Evolutionary conservation across 2,888 invertebrate genomes (phyloP), one percentile per base, ranked within the genome.

Genomic region (Urechis unicinctus): DNA sequence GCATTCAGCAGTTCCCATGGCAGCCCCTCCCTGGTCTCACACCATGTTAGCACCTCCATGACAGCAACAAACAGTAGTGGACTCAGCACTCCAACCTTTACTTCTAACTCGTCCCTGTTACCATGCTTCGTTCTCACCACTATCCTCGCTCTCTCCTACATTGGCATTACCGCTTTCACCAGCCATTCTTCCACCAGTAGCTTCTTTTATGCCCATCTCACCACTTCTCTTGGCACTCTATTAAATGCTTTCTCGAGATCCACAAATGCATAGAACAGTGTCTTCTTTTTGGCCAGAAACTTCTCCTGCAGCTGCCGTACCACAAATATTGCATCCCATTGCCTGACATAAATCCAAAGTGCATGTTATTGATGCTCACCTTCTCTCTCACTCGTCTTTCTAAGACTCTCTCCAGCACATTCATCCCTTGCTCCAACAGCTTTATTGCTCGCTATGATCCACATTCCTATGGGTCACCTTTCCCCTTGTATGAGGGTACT

Each of bases 231-330:
- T 17, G 41, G 41, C 5, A 50, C 51, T 50, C 51, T 45, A 24
- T 50, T 42, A 42, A 50, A 50, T 9, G 51, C 51, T 24, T 50
- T 50, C 43, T 50, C 51, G 9, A 50, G 29, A 50, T 50, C 42
- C 6, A 50, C 41, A 50, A 50, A 43, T 17, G 51, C 51, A 13
- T 45, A 45, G 17, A 31, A 50, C 51, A 44, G 13, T 6, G 13
- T 42, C 22, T 17, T 50, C 17, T 50, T 50, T 42, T 50, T 50
- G 5, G 9, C 51, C 9, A 41, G 24, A 42, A 17, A 43, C 41
- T 9, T 50, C 43, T 50, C 36, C 22, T 50, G 51, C 13, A 44
- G 5, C 29, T 50, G 51, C 6, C 29, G 51, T 13, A 50, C 51
- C 21, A 50, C 21, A 24, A 50, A 50, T 9, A 42, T 50, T 13